Conservation (phyloP, 1,140 invertebrate genomes). For the Heliothis virescens region DNA sequence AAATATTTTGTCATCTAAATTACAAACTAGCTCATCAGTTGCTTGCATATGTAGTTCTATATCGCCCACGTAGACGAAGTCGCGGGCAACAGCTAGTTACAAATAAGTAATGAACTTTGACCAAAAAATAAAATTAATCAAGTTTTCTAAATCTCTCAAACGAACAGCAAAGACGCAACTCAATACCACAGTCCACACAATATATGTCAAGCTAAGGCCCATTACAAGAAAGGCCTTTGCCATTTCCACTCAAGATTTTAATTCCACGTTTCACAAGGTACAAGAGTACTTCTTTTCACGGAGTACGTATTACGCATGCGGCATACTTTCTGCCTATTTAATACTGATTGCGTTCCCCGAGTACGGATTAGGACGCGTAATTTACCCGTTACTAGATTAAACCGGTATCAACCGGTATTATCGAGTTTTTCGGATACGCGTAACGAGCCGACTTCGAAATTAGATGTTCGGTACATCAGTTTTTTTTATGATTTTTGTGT, state of each 20-base stretch:
- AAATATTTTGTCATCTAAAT: too few relatives aligned
- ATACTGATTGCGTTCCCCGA: constrained; percentile 62
- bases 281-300: constrained; percentile 17
- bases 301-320: constrained; percentile 45
- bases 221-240: neutral
- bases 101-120: too few relatives aligned
- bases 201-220: neutral
- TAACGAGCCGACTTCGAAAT: constrained; percentile 47
- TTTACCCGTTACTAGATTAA: constrained; percentile 63
- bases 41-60: too few relatives aligned
- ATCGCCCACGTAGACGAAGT: too few relatives aligned
- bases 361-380: constrained; percentile 58
- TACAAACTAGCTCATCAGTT: too few relatives aligned
- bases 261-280: constrained; percentile 9
- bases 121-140: too few relatives aligned
- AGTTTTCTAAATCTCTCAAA: too few relatives aligned
- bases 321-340: constrained; percentile 57
- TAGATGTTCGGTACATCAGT: constrained; percentile 38
- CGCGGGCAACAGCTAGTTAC: too few relatives aligned
- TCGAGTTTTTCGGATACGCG: constrained; percentile 52
- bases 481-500: constrained; percentile 18
- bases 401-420: constrained; percentile 59
- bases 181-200: too few relatives aligned
- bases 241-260: constrained; percentile 13
- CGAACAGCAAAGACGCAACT: too few relatives aligned